These are phyloP conservation scores for Stenoptilia bipunctidactyla DNA, from an alignment of 2,888 invertebrate species.

Conservation along the genomic window DNA sequence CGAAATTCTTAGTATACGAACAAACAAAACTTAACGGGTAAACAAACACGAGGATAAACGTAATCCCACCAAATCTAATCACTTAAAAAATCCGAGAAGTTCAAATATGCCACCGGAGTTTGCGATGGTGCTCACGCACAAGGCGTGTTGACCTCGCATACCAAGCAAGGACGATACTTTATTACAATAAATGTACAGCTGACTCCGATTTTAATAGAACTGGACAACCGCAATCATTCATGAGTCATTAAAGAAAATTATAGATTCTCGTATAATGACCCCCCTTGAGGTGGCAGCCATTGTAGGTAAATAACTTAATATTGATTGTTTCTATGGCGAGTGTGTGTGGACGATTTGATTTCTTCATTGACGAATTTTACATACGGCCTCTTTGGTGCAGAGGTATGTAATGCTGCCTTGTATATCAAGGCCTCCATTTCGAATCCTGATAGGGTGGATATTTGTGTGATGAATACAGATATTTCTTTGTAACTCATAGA, in stretches of 20 bases:
- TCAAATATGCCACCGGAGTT: slow-evolving; percentile 24
- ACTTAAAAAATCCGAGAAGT: slow-evolving; percentile 38
- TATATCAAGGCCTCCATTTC: too few species aligned
- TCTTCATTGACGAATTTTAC: too few species aligned
- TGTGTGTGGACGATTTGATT: too few species aligned
- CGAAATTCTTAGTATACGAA: too few species aligned
- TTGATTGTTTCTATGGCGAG: too few species aligned
- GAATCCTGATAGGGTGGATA: too few species aligned
- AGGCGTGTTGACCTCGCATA: slow-evolving; percentile 67
- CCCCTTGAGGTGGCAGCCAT: neutral
- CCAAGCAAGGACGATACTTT: slow-evolving; percentile 58
- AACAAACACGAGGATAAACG: too few species aligned
- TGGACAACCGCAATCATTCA: slow-evolving; percentile 10
- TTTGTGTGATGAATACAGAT: too few species aligned
- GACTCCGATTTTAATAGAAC: slow-evolving; percentile 5
- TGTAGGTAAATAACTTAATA: neutral
- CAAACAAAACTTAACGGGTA: too few species aligned
- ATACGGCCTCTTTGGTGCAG: too few species aligned
- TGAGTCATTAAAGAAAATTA: slow-evolving; percentile 16
- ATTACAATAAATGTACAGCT: neutral
- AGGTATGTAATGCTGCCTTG: too few species aligned
- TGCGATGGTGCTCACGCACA: slow-evolving; percentile 5
- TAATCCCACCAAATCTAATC: slow-evolving; percentile 38
- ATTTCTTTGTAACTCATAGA: too few species aligned
- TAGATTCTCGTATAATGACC: slow-evolving; percentile 13